A percentile compares a stretch with the other conserved stretches of the same genome.
Evolutionary conservation across 1,140 invertebrate genomes (phyloP).

Genomic region (Coenobita brevimanus): DNA sequence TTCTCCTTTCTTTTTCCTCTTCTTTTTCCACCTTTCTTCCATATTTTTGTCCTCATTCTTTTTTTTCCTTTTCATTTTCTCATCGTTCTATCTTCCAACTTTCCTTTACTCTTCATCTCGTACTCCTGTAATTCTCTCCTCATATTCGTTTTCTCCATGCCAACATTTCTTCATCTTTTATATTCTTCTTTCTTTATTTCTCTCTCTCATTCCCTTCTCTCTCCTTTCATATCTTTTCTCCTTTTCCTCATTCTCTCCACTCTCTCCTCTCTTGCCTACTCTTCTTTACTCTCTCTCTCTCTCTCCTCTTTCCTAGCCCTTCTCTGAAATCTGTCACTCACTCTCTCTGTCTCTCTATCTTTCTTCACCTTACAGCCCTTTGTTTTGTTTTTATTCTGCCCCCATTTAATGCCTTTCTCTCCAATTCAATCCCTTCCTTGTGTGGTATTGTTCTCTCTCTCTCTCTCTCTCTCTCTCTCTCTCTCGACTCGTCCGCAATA

Average conservation of each 20-base stretch:
- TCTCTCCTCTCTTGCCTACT: not conserved
- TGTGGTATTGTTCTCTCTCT: not conserved
- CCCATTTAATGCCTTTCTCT: not conserved
- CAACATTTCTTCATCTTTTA: not conserved
- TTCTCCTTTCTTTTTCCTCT: no score
- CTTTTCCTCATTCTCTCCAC: not conserved
- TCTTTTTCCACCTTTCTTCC: no score
- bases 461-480: constrained; percentile 1
- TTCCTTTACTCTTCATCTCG: no score
- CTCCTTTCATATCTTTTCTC: not conserved
- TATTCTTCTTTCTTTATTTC: no score
- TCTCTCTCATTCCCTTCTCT: no score
- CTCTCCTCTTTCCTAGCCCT: not conserved
- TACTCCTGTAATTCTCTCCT: no score
- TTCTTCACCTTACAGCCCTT: not conserved
- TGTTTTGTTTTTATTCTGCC: not conserved
- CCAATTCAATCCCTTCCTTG: not conserved
- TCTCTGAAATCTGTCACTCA: not conserved
- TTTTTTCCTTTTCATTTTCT: no score
- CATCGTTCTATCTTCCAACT: no score
- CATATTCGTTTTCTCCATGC: no score
- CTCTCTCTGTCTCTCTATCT: no score
- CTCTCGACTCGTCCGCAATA: not conserved
- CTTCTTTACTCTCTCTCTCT: not conserved
- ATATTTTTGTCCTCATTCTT: no score